Evolutionary conservation across 2,888 invertebrate species (phyloP), one percentile per base, ranked within the genome.

Genomic region (Caenorhabditis drosophilae): DNA sequence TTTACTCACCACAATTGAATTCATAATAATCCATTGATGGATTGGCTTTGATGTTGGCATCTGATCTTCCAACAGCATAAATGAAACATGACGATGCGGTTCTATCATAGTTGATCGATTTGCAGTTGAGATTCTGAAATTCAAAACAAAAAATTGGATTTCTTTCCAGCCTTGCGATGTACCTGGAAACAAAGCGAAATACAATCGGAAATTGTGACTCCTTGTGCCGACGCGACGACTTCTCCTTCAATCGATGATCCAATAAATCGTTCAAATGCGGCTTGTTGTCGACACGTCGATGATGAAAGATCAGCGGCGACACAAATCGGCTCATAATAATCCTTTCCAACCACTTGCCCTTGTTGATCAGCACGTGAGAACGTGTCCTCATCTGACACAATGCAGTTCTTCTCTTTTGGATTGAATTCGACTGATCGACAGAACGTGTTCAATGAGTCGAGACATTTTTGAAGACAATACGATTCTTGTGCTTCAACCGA

Each of bases 301-400:
- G 83, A 83, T 6, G 78, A 78, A 11, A 83, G 70, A 56, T 83
- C 83, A 44, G 83, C 83, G 20, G 83, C 80, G 16, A 83, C 83
- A 51, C 83, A 83, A 64, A 83, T 78, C 22, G 83, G 83, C 67
- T 83, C 83, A 61, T 83, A 83, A 69, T 83, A 83, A 61, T 83
- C 82, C 67, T 83, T 83, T 63, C 69, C 75, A 49, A 78, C 76
- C 26, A 80, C 75, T 46, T 77, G 76, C 38, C 82, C 83, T 58
- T 83, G 83, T 53, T 83, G 82, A 57, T 83, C 83, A 46, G 83
- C 83, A 12, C 83, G 75, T 4, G 82, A 81, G 75, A 80, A 83
- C 7, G 83, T 83, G 55, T 83, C 83, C 56, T 83, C 83, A 60
- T 83, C 83, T 15, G 80, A 80, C 46, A 83, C 82, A 51, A 83